These are phyloP conservation scores for Himalopsyche anomala DNA, from an alignment of 2,888 invertebrate genomes.

Conservation along the genomic window DNA sequence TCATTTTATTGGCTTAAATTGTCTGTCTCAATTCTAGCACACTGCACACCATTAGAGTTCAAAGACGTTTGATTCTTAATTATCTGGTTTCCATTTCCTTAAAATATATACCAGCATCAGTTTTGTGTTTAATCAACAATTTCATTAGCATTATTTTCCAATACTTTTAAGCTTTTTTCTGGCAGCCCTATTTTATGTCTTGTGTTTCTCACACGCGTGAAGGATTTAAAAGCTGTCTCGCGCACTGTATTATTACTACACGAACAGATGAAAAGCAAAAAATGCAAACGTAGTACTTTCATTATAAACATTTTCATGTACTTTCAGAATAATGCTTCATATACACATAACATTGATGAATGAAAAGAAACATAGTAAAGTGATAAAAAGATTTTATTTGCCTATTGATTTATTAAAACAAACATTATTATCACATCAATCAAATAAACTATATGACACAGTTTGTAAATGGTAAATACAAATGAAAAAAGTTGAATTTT, in stretches of 20 bases:
- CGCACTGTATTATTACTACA: constrained; percentile 59
- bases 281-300: not conserved
- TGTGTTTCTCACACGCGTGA: constrained; percentile 51
- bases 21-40: too few relatives aligned
- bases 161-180: not conserved
- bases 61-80: too few relatives aligned
- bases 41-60: too few relatives aligned
- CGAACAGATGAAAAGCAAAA: constrained; percentile 25
- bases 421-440: not conserved
- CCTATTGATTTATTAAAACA: not conserved
- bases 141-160: too few relatives aligned
- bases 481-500: too few relatives aligned
- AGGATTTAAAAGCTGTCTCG: constrained; percentile 58
- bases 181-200: not conserved
- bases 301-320: not conserved
- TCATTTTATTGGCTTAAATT: too few relatives aligned
- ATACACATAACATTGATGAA: constrained; percentile 45
- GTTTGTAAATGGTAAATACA: too few relatives aligned
- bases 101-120: too few relatives aligned
- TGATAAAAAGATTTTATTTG: constrained; percentile 16
- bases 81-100: too few relatives aligned
- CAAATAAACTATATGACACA: not conserved
- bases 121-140: too few relatives aligned
- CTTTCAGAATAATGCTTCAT: not conserved
- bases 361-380: constrained; percentile 46